These are phyloP conservation scores for Hippasteria phrygiana DNA, from an alignment of 53 echinoderm and acorn worm species.

Conservation along the genomic window DNA sequence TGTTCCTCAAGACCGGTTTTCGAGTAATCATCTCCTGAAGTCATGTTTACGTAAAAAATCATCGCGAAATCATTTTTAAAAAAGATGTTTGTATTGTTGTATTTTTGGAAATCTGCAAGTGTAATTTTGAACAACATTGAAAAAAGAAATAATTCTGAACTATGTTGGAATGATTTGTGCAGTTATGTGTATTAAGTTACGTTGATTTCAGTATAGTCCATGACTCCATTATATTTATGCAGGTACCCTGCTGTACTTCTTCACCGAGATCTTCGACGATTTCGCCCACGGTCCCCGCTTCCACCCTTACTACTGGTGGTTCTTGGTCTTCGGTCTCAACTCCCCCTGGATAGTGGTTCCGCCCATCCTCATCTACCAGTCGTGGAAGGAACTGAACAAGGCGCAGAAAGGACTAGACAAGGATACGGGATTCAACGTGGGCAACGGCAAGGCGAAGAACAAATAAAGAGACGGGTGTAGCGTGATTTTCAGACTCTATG, in stretches of 20 bases:
- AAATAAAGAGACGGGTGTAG: not conserved
- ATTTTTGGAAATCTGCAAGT: too few species aligned
- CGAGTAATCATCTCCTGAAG: too few species aligned
- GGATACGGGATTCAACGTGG: constrained; percentile 19
- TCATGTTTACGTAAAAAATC: too few species aligned
- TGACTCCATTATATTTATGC: not conserved
- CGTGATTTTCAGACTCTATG: too few species aligned
- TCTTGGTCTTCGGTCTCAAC: constrained; percentile 83
- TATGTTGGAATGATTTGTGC: too few species aligned
- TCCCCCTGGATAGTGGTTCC: constrained; percentile 87
- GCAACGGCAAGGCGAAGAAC: not conserved
- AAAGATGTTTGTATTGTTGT: too few species aligned
- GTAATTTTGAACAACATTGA: too few species aligned
- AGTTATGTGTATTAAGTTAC: not conserved
- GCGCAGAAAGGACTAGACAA: constrained; percentile 68
- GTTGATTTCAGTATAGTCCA: not conserved
- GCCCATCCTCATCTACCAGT: constrained; percentile 72
- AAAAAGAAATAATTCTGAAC: too few species aligned
- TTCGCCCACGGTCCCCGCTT: constrained; percentile 72
- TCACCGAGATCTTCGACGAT: constrained; percentile 79
- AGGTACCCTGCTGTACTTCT: constrained; percentile 85
- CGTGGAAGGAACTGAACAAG: constrained; percentile 58
- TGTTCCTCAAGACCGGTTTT: too few species aligned
- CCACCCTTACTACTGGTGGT: constrained; percentile 85
- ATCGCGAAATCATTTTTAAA: too few species aligned